Percentiles rank a stretch among this genome's conserved stretches.
phyloP scores from a whole-genome alignment of 1,140 invertebrate genomes.

The Pomacea maculata region DNA sequence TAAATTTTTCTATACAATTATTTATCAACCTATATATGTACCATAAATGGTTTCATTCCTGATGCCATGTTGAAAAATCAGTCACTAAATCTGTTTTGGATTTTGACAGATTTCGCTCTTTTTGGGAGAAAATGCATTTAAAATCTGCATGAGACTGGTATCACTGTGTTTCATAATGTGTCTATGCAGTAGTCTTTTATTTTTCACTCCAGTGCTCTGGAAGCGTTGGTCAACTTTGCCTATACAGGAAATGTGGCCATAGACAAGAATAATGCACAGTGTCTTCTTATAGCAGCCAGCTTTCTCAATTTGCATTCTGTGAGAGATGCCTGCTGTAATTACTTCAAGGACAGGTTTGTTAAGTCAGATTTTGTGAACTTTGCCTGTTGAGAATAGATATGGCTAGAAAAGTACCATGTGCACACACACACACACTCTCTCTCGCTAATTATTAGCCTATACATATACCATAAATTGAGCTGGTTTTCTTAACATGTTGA shows the following conservation, averaged over 20 bases:
- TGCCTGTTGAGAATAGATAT: not conserved
- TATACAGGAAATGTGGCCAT: conserved; percentile 85
- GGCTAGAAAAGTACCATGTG: not conserved
- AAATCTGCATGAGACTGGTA: too few species aligned
- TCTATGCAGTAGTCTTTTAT: too few species aligned
- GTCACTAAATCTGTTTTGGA: too few species aligned
- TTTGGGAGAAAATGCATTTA: too few species aligned
- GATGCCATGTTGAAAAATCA: too few species aligned
- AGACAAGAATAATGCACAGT: conserved; percentile 84
- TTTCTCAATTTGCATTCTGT: conserved; percentile 85
- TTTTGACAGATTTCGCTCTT: too few species aligned
- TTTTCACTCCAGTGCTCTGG: conserved; percentile 74
- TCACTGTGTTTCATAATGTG: too few species aligned
- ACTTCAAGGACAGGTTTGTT: conserved; percentile 73
- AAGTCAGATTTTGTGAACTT: not conserved
- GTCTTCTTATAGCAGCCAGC: conserved; percentile 86
- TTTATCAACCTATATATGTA: conserved; percentile 12
- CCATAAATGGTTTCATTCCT: conserved; percentile 6
- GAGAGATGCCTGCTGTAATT: conserved; percentile 84
- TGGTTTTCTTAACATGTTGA: too few species aligned
- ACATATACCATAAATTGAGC: too few species aligned
- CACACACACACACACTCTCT: not conserved
- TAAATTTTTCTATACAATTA: not conserved
- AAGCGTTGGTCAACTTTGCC: conserved; percentile 86
- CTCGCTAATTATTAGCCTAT: not conserved